A percentile compares a stretch with the other conserved stretches of the same genome.
Evolutionary conservation across 2,113 vertebrate genomes (phyloP).

Genomic region (Cairina moschata): DNA sequence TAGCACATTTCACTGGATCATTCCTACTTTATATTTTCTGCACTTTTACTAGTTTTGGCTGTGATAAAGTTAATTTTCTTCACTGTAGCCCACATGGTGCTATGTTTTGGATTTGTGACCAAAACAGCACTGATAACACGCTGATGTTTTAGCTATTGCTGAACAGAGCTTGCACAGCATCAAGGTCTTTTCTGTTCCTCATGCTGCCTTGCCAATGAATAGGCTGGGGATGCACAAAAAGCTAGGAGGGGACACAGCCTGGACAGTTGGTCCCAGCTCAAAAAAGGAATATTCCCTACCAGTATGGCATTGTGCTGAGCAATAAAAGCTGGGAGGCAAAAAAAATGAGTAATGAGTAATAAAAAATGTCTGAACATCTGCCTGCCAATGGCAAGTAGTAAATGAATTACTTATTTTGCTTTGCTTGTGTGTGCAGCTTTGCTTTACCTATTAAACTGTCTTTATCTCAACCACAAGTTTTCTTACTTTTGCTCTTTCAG

Average conservation of each 20-base stretch:
- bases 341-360: neutral
- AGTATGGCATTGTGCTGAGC: neutral
- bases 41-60: neutral
- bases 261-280: neutral
- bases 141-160: neutral
- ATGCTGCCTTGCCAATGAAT: neutral
- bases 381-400: neutral
- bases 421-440: neutral
- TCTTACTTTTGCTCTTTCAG: neutral
- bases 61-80: neutral
- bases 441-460: neutral
- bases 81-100: neutral
- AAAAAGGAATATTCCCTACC: neutral
- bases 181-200: neutral
- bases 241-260: neutral
- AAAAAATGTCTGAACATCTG: neutral
- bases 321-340: neutral
- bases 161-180: neutral
- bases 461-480: neutral
- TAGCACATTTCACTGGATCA: neutral
- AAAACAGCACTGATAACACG: neutral
- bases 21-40: neutral
- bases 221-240: neutral
- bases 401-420: neutral
- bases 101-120: neutral